Evolutionary conservation across 2,797 vertebrate species (phyloP).

Genomic region (Chromobotia macracanthus): DNA sequence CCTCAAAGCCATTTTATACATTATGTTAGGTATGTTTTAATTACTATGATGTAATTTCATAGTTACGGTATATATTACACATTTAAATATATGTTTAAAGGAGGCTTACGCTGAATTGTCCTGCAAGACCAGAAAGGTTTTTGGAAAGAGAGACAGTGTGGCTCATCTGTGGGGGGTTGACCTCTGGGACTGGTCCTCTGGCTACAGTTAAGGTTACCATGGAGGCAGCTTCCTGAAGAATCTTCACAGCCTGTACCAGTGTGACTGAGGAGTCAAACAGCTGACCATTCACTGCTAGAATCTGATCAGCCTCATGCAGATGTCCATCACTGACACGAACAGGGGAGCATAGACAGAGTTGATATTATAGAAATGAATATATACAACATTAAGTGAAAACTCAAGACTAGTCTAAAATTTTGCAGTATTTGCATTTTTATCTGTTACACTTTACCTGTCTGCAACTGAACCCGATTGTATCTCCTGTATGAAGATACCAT

Average conservation of each 20-base stretch:
- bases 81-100: neutral
- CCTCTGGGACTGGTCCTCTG: slow-evolving; percentile 75
- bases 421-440: neutral
- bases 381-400: neutral
- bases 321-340: slow-evolving; percentile 75
- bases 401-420: neutral
- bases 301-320: slow-evolving; percentile 83
- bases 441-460: slow-evolving; percentile 72
- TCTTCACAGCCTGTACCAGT: slow-evolving; percentile 81
- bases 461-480: slow-evolving; percentile 81
- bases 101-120: slow-evolving; percentile 60
- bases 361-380: neutral
- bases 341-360: neutral
- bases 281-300: slow-evolving; percentile 82
- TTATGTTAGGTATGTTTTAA: neutral
- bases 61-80: neutral
- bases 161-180: slow-evolving; percentile 75
- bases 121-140: slow-evolving; percentile 78
- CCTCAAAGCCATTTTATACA: too few relatives aligned
- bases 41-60: neutral
- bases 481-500: slow-evolving; percentile 85
- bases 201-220: slow-evolving; percentile 79
- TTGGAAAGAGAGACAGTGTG: slow-evolving; percentile 80
- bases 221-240: slow-evolving; percentile 80
- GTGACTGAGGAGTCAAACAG: slow-evolving; percentile 81